Evolutionary conservation across 2,888 invertebrate species (phyloP).

Genomic region (Selenia dentaria): DNA sequence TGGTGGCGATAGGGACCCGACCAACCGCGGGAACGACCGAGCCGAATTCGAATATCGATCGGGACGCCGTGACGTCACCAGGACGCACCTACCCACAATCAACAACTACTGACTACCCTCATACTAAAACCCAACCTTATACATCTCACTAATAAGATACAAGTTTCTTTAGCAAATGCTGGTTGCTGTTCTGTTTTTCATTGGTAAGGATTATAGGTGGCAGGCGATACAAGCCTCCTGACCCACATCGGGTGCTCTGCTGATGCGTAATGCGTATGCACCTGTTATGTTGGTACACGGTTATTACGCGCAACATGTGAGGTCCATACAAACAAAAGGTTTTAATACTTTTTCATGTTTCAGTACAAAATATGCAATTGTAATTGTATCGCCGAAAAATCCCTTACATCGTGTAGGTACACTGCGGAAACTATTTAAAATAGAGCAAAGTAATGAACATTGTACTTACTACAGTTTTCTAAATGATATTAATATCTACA

Average conservation of each 20-base stretch:
- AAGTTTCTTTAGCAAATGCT: constrained; percentile 1
- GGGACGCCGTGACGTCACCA: constrained; percentile 70
- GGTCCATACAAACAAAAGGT: constrained; percentile 10
- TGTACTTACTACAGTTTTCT: too few species aligned
- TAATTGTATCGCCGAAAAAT: too few species aligned
- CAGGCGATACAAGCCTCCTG: constrained; percentile 61
- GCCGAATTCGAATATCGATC: constrained; percentile 32
- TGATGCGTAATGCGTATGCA: constrained; percentile 75
- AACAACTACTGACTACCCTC: constrained; percentile 1
- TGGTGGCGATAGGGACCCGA: constrained; percentile 60
- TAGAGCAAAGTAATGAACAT: too few species aligned
- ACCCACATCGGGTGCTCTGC: constrained; percentile 65
- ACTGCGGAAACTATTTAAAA: too few species aligned
- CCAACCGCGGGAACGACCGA: constrained; percentile 55
- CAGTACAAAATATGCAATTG: too few species aligned
- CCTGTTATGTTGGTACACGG: constrained; percentile 45
- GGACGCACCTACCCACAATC: constrained; percentile 22
- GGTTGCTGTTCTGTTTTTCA: constrained; percentile 28
- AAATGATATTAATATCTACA: too few species aligned
- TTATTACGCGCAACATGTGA: constrained; percentile 36
- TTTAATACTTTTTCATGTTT: too few species aligned
- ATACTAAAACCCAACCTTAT: constrained; percentile 30
- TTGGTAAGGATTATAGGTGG: constrained; percentile 38
- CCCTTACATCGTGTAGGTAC: too few species aligned
- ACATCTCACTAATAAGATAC: neutral